phyloP scores from a whole-genome alignment of 1,140 invertebrate genomes.

The Popillia japonica region DNA sequence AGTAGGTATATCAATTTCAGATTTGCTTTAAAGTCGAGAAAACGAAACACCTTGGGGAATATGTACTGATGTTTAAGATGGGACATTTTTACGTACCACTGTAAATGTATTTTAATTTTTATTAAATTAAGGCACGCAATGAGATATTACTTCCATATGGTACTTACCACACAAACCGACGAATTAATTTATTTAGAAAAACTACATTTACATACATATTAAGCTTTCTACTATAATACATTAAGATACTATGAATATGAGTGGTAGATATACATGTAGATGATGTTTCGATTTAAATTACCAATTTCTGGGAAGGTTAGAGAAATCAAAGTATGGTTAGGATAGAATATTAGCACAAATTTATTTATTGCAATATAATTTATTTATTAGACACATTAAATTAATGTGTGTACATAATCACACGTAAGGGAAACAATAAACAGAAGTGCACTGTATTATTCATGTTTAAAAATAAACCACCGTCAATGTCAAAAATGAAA shows the following conservation, averaged over 20 bases:
- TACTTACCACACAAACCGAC: not conserved
- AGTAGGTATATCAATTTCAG: not conserved
- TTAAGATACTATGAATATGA: not conserved
- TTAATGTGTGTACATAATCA: conserved; percentile 34
- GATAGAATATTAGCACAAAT: conserved; percentile 27
- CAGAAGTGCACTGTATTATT: conserved; percentile 11
- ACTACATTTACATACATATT: conserved; percentile 33
- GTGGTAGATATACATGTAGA: conserved; percentile 28
- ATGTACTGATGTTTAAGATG: conserved; percentile 34
- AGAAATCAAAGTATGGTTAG: conserved; percentile 31
- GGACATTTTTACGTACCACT: conserved; percentile 17
- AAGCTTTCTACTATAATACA: conserved; percentile 30
- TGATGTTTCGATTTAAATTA: conserved; percentile 21
- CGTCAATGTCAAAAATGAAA: conserved; percentile 6
- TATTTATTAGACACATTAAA: conserved; percentile 34
- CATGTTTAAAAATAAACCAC: conserved; percentile 11
- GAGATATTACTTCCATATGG: conserved; percentile 15
- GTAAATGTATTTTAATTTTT: conserved; percentile 1
- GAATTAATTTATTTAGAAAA: not conserved
- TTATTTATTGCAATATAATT: conserved; percentile 24
- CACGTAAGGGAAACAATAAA: not conserved
- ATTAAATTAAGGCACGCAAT: not conserved
- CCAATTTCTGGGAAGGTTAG: conserved; percentile 22
- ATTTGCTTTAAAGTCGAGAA: conserved; percentile 10
- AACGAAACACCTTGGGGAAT: conserved; percentile 24